These are phyloP conservation scores for Epinephelus moara DNA, from an alignment of 2,113 vertebrate species.

Conservation along the genomic window DNA sequence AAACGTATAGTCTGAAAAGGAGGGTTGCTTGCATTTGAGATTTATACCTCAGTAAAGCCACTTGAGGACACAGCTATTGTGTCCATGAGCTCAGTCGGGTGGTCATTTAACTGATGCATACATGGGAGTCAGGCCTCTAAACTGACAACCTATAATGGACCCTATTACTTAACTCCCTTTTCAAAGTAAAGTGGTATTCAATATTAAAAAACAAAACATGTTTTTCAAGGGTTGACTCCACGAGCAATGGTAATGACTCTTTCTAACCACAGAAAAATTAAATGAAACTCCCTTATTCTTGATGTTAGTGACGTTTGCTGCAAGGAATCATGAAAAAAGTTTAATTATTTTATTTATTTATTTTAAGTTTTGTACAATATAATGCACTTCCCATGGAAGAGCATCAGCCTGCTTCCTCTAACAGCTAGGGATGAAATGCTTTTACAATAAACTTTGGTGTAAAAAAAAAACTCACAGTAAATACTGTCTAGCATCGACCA, in stretches of 20 bases:
- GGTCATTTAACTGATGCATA: neutral
- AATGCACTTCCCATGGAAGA: neutral
- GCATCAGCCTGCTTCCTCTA: neutral
- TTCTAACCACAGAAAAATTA: neutral
- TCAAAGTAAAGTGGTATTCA: neutral
- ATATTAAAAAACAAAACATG: neutral
- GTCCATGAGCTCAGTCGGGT: neutral
- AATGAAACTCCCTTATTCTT: neutral
- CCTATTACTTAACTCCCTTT: neutral
- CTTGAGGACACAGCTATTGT: slow-evolving; percentile 15
- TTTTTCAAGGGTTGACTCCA: neutral
- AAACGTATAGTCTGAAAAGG: slow-evolving; percentile 1
- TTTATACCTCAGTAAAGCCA: slow-evolving; percentile 1
- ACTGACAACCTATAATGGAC: neutral
- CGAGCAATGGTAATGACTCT: neutral
- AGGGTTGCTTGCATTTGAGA: slow-evolving; percentile 19
- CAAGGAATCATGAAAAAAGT: neutral
- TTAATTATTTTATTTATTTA: neutral
- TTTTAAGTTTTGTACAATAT: neutral
- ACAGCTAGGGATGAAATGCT: neutral
- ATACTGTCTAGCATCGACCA: too few relatives aligned
- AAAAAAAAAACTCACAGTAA: too few relatives aligned
- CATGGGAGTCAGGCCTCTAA: neutral
- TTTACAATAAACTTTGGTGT: too few relatives aligned
- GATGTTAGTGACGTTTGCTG: neutral